Percentiles rank a stretch among this genome's conserved stretches.
Conservation (phyloP, 1,140 invertebrate genomes). For the Papilio helenus region DNA sequence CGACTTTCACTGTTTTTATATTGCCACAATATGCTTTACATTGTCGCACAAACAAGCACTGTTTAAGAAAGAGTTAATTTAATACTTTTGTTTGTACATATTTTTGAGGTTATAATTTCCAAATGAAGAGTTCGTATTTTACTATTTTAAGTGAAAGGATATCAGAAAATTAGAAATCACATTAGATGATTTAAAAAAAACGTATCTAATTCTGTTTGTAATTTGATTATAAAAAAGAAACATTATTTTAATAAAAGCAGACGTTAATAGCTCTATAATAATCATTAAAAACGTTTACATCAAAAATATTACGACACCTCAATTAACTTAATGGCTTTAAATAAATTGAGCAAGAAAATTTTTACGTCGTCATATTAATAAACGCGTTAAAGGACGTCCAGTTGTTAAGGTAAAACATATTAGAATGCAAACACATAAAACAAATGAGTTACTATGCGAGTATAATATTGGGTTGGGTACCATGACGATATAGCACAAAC, state of each 20-base stretch:
- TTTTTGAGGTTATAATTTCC: neutral
- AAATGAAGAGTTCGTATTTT: no score
- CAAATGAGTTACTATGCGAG: neutral
- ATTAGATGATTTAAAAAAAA: neutral
- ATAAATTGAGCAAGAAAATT: neutral
- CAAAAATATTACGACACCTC: constrained; percentile 12
- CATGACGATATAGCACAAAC: neutral
- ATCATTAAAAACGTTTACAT: constrained; percentile 4
- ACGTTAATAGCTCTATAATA: constrained; percentile 4
- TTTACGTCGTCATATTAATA: neutral
- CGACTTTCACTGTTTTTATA: neutral
- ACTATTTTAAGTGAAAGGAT: no score
- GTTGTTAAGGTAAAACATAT: neutral
- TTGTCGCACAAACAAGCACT: neutral
- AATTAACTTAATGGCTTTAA: constrained; percentile 24
- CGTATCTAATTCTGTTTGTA: no score
- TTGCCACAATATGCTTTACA: constrained; percentile 16
- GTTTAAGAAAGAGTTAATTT: neutral
- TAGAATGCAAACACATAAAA: neutral
- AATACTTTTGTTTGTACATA: neutral
- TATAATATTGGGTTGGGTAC: neutral
- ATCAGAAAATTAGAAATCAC: no score
- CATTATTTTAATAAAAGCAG: neutral
- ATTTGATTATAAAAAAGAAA: no score
- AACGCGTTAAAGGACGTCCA: constrained; percentile 1